A percentile compares a stretch with the other conserved stretches of the same genome.
These are phyloP conservation scores for Cryptus armator DNA, from an alignment of 2,888 invertebrate genomes.

Conservation along the genomic window DNA sequence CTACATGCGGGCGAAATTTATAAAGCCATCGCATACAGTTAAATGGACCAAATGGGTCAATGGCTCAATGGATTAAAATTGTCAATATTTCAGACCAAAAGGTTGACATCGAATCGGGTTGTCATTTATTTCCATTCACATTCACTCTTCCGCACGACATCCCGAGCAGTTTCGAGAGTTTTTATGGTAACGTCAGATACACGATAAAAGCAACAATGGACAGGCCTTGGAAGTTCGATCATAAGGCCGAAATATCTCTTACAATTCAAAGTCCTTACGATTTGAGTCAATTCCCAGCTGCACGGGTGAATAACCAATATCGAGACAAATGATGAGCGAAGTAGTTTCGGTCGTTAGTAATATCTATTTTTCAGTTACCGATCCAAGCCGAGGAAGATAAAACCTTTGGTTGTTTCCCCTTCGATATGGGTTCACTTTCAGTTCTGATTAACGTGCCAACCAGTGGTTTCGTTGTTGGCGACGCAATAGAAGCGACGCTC, in stretches of 20 bases:
- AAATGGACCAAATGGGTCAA: too few relatives aligned
- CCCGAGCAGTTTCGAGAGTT: slow-evolving; percentile 91
- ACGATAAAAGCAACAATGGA: slow-evolving; percentile 91
- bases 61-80: too few relatives aligned
- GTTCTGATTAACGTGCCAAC: slow-evolving; percentile 69
- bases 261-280: slow-evolving; percentile 86
- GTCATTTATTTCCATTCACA: slow-evolving; percentile 91
- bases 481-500: slow-evolving; percentile 72
- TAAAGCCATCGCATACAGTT: background rate
- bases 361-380: slow-evolving; percentile 72
- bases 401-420: slow-evolving; percentile 87
- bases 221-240: slow-evolving; percentile 93
- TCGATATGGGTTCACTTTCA: slow-evolving; percentile 88
- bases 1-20: background rate
- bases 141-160: slow-evolving; percentile 90
- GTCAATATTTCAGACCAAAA: slow-evolving; percentile 86
- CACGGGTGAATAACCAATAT: slow-evolving; percentile 19
- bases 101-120: slow-evolving; percentile 90
- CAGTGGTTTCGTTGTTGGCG: slow-evolving; percentile 74
- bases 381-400: slow-evolving; percentile 61
- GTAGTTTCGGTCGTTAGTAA: background rate
- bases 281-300: slow-evolving; percentile 6
- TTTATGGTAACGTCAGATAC: slow-evolving; percentile 89
- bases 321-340: background rate
- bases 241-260: slow-evolving; percentile 91